These are phyloP conservation scores for Aphidoletes aphidimyza DNA, from an alignment of 2,888 invertebrate genomes.

Conservation along the genomic window DNA sequence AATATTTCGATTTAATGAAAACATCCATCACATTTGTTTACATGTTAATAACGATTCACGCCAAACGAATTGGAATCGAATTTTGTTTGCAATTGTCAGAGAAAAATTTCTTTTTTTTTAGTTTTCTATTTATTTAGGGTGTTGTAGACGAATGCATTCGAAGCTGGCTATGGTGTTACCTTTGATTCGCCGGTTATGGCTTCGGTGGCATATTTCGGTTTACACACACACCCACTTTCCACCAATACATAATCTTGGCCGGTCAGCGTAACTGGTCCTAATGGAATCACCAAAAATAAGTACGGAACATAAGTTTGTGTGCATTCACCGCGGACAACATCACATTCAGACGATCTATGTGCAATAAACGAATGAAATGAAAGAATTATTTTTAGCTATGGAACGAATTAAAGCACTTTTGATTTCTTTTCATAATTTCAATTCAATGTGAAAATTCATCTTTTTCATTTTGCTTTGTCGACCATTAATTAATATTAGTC, in stretches of 20 bases:
- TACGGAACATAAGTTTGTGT: conserved; percentile 90
- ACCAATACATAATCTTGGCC: conserved; percentile 95
- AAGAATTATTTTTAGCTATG: conserved; percentile 54
- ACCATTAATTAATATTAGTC: no score
- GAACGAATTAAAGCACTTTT: not conserved
- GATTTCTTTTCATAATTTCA: conserved; percentile 29
- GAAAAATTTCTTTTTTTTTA: not conserved
- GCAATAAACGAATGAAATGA: not conserved
- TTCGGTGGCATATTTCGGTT: conserved; percentile 69
- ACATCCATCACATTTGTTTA: not conserved
- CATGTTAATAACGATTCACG: not conserved
- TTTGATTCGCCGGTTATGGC: conserved; percentile 67
- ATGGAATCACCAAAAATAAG: conserved; percentile 87
- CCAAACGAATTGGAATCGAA: no score
- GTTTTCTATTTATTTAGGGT: no score
- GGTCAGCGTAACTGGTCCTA: conserved; percentile 89
- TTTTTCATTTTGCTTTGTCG: no score
- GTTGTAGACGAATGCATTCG: not conserved
- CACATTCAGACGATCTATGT: conserved; percentile 86
- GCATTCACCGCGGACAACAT: conserved; percentile 87
- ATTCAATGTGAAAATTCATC: no score
- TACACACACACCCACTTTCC: conserved; percentile 93
- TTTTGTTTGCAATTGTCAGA: no score
- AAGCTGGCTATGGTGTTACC: conserved; percentile 65
- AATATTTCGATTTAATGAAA: no score